phyloP scores from a whole-genome alignment of 1,140 invertebrate species.

The Trachelipus rathkii region DNA sequence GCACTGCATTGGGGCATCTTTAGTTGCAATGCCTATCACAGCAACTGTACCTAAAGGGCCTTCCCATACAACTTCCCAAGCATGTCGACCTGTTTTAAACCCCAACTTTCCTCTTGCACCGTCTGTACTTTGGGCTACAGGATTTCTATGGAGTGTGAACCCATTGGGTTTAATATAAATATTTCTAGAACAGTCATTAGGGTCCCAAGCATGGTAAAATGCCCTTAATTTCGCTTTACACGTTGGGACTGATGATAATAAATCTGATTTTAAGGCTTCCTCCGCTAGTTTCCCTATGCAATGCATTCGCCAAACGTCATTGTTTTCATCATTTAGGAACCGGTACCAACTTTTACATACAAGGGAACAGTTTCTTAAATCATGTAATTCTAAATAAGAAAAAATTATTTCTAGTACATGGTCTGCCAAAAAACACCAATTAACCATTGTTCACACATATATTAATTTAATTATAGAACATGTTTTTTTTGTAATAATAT shows the following conservation, averaged over 20 bases:
- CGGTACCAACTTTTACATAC: conserved; percentile 92
- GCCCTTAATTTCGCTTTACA: conserved; percentile 93
- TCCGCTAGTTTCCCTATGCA: conserved; percentile 81
- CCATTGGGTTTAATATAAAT: conserved; percentile 95
- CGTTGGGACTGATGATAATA: conserved; percentile 80
- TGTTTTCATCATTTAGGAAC: conserved; percentile 88
- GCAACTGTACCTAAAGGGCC: conserved; percentile 93
- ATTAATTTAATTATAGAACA: too few species aligned
- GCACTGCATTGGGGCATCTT: conserved; percentile 80
- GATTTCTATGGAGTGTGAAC: conserved; percentile 95
- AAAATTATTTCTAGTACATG: conserved; percentile 89
- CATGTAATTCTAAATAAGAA: conserved; percentile 81
- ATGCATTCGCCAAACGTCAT: conserved; percentile 89
- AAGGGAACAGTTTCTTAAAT: conserved; percentile 80
- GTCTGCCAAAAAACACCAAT: conserved; percentile 55
- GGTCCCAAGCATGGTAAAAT: conserved; percentile 94
- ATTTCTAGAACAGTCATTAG: conserved; percentile 92
- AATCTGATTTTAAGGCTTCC: conserved; percentile 79
- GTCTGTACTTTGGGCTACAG: conserved; percentile 97
- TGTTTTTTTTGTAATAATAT: background rate
- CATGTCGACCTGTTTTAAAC: conserved; percentile 86
- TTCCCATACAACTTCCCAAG: conserved; percentile 99
- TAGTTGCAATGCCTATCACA: conserved; percentile 91
- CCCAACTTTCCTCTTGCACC: conserved; percentile 90
- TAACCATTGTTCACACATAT: conserved; percentile 30